Percentiles rank a stretch among this genome's conserved stretches.
Conservation (phyloP, 1,140 invertebrate genomes). For the Stegodyphus dumicola region DNA sequence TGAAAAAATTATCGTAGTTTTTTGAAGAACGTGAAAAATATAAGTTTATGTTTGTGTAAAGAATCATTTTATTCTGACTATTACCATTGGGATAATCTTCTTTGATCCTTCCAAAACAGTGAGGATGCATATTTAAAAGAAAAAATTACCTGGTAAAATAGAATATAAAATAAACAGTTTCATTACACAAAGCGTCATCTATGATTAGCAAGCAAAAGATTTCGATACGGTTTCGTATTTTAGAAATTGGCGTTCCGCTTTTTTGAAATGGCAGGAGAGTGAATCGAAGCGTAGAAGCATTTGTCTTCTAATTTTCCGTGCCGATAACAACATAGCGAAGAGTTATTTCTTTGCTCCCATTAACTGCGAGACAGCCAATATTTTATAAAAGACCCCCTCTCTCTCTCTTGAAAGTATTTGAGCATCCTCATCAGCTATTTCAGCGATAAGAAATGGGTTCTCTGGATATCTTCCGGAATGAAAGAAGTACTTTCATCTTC, state of each 20-base stretch:
- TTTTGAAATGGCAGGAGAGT: background rate
- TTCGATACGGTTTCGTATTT: background rate
- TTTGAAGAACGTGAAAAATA: background rate
- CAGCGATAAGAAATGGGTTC: too few relatives aligned
- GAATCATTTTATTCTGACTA: constrained; percentile 9
- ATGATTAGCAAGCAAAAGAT: constrained; percentile 5
- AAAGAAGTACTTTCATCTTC: too few relatives aligned
- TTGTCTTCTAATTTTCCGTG: constrained; percentile 9
- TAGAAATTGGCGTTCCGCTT: background rate
- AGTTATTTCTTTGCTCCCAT: too few relatives aligned
- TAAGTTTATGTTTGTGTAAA: constrained; percentile 3
- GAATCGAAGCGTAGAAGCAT: background rate
- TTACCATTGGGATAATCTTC: constrained; percentile 10
- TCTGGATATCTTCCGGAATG: too few relatives aligned
- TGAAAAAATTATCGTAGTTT: background rate
- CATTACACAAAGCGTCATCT: background rate
- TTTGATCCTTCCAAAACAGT: background rate
- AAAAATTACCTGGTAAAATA: background rate
- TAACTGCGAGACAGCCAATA: too few relatives aligned
- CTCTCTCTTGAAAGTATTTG: too few relatives aligned
- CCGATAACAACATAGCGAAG: background rate
- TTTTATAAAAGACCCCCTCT: too few relatives aligned
- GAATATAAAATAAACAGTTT: constrained; percentile 10
- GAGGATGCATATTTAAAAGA: too few relatives aligned
- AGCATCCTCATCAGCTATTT: too few relatives aligned